A percentile compares a stretch with the other conserved stretches of the same genome.
Evolutionary conservation across 2,888 invertebrate genomes (phyloP).

Genomic region (Nemotelus nigrinus): DNA sequence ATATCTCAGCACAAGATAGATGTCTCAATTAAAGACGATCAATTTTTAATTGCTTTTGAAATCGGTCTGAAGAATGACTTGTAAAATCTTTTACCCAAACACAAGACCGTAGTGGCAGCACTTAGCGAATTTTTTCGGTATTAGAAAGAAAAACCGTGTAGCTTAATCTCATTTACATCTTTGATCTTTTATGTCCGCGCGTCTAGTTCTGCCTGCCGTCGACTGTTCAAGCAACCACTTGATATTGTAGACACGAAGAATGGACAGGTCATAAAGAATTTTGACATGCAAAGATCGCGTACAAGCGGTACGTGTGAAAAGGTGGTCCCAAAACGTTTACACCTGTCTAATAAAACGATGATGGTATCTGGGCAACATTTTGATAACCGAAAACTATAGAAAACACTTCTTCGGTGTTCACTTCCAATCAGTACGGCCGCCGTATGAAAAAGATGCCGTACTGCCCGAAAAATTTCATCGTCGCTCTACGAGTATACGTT

Average conservation of each 20-base stretch:
- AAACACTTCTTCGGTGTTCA: slow-evolving; percentile 35
- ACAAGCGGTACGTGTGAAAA: slow-evolving; percentile 38
- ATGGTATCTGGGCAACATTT: slow-evolving; percentile 42
- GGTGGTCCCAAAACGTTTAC: slow-evolving; percentile 36
- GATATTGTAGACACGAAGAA: slow-evolving; percentile 12
- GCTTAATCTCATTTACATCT: slow-evolving; percentile 2
- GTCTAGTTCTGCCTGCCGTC: too few relatives aligned
- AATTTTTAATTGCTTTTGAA: slow-evolving; percentile 32
- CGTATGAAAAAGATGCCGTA: slow-evolving; percentile 24
- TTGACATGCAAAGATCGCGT: slow-evolving; percentile 42
- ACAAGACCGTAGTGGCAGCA: slow-evolving; percentile 24
- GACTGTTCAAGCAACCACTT: slow-evolving; percentile 21
- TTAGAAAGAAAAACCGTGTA: slow-evolving; percentile 9
- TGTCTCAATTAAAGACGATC: slow-evolving; percentile 38
- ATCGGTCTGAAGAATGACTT: slow-evolving; percentile 28
- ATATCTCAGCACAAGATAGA: neutral
- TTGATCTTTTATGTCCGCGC: neutral
- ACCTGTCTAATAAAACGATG: slow-evolving; percentile 34
- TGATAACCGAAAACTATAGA: slow-evolving; percentile 44
- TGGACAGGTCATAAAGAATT: slow-evolving; percentile 36
- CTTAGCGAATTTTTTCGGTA: slow-evolving; percentile 23
- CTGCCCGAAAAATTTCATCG: slow-evolving; percentile 35
- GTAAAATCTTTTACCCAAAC: neutral
- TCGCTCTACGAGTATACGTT: slow-evolving; percentile 30
- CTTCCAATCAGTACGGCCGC: slow-evolving; percentile 7